Conservation (phyloP, 2,797 vertebrate genomes). For the Florisuga fusca region DNA sequence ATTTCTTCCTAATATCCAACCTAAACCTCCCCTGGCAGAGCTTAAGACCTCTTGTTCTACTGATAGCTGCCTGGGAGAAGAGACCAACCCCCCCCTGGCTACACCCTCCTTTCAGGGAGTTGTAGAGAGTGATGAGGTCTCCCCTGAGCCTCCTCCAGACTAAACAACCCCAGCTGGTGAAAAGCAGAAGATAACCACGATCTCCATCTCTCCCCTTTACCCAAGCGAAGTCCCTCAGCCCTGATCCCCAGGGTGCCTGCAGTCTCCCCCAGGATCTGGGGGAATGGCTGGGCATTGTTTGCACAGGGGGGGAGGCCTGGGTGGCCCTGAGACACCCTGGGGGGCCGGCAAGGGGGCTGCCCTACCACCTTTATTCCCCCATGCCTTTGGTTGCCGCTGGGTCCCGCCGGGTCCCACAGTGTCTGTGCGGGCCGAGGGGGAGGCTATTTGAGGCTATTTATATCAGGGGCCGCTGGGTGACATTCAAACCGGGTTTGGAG, state of each 20-base stretch:
- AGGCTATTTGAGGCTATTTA: constrained; percentile 73
- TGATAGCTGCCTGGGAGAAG: no score
- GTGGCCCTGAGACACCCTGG: accelerated
- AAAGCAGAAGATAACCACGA: neutral
- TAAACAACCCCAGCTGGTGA: no score
- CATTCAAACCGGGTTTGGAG: constrained; percentile 4
- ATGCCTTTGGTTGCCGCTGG: neutral
- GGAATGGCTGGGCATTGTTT: neutral
- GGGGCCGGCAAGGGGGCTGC: neutral
- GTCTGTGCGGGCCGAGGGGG: neutral
- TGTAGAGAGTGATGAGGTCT: no score
- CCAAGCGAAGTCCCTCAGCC: neutral
- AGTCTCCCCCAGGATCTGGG: neutral
- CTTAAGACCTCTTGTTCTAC: no score
- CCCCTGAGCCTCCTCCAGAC: no score
- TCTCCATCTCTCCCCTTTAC: neutral
- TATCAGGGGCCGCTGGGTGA: constrained; percentile 25
- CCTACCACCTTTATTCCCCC: neutral
- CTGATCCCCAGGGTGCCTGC: accelerated
- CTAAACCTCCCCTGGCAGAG: no score
- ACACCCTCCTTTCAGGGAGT: no score
- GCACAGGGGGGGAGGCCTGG: neutral
- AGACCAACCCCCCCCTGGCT: no score
- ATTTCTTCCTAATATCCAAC: no score
- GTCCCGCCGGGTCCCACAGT: neutral